Base-by-base conservation (phyloP, 2,797 vertebrate species). In the Lerista edwardsae region DNA sequence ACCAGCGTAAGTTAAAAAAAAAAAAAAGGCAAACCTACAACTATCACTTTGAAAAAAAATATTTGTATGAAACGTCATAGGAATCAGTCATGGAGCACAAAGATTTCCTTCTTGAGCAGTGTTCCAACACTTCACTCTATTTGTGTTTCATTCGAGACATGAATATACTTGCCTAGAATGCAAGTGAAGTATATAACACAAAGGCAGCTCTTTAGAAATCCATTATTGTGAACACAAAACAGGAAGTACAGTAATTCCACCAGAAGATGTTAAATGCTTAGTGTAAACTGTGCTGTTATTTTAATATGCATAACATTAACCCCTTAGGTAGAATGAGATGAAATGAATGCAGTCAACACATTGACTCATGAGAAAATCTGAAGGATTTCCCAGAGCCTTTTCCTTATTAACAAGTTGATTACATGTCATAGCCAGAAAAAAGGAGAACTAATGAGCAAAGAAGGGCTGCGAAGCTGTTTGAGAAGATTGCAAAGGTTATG, bases 151-250 rank as follows among this genome's bases (percentile, higher is more conserved):
- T 95, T 95, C 95, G 89, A 96, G 96, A 96, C 98, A 97, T 97
- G 98, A 98, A 96, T 90, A 93, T 94, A 98, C 98, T 98, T 95
- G 97, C 97, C 96, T 96, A 93, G 96, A 94, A 96, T 96, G 96
- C 96, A 97, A 98, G 97, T 90, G 92, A 97, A 96, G 96, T 97
- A 97, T 96, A 96, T 96, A n/a, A 95, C 93, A 98, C 96, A 97
- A 96, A 98, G 96, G 95, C 93, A 96, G 94, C 95, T 97, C 96
- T 97, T 97, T 96, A 97, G 96, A 97, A 96, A 95, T 94, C 93
- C 94, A 91, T 95, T 95, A 93, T 87, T 94, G 88, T 83, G 89
- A 93, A 94, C 82, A 93, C 93, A 93, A 95, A 96, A 95, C 93
- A 96, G 96, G 95, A 97, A 96, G 92, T 83, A 92, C 72, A 93